These are phyloP conservation scores for Emmelina monodactyla DNA, from an alignment of 2,888 invertebrate species.

Conservation along the genomic window DNA sequence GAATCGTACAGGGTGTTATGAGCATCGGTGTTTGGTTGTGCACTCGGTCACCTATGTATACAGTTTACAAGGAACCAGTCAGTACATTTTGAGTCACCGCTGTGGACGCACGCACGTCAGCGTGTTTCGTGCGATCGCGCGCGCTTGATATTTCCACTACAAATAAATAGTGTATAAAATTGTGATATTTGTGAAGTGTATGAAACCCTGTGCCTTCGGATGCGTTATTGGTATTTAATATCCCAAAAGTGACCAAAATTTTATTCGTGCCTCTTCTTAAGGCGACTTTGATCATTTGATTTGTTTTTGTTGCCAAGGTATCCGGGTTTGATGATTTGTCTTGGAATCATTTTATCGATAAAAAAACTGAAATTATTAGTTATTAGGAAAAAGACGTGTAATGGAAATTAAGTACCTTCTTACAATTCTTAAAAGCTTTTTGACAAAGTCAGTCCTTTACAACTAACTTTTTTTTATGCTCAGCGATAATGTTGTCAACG, in stretches of 20 bases:
- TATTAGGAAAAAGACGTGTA: too few species aligned
- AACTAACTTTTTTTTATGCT: too few species aligned
- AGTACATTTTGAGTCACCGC: slow-evolving; percentile 39
- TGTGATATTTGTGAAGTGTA: slow-evolving; percentile 32
- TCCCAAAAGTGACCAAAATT: too few species aligned
- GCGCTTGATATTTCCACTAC: slow-evolving; percentile 28
- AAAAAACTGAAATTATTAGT: not conserved
- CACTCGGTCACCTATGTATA: too few species aligned
- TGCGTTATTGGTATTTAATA: not conserved
- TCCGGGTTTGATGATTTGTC: slow-evolving; percentile 33
- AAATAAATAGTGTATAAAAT: slow-evolving; percentile 42
- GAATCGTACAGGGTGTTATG: slow-evolving; percentile 34
- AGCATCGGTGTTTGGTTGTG: slow-evolving; percentile 9
- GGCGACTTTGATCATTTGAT: slow-evolving; percentile 50
- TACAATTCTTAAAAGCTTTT: too few species aligned
- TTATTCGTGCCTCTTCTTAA: too few species aligned
- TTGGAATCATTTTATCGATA: not conserved
- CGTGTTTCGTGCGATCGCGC: slow-evolving; percentile 22
- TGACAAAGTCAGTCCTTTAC: too few species aligned
- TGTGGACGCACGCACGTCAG: slow-evolving; percentile 38
- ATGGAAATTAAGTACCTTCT: too few species aligned
- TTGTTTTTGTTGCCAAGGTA: slow-evolving; percentile 58
- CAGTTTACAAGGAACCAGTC: too few species aligned
- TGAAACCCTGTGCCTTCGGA: not conserved
- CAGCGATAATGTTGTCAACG: too few species aligned